These are phyloP conservation scores for Trissoscelio sp. DNA, from an alignment of 2,888 invertebrate genomes.

Conservation along the genomic window DNA sequence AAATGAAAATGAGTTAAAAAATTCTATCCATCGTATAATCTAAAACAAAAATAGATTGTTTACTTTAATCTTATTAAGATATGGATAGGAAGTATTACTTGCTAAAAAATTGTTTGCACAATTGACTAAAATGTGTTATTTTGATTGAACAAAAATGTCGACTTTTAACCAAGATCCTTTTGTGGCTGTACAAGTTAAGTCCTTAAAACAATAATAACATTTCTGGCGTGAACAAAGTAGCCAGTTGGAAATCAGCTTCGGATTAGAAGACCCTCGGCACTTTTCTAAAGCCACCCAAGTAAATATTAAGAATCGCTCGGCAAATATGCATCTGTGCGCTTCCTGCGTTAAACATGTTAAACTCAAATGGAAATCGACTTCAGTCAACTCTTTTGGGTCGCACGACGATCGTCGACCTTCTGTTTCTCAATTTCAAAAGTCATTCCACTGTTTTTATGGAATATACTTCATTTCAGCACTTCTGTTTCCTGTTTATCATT, in stretches of 20 bases:
- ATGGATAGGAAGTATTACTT: too few species aligned
- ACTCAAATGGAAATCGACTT: slow-evolving; percentile 47
- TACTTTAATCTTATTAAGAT: too few species aligned
- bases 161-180: slow-evolving; percentile 25
- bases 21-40: too few species aligned
- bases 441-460: not conserved
- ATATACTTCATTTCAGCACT: too few species aligned
- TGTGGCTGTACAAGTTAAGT: slow-evolving; percentile 23
- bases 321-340: slow-evolving; percentile 66
- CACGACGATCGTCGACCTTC: slow-evolving; percentile 33
- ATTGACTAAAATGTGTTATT: too few species aligned
- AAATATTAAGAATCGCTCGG: slow-evolving; percentile 63
- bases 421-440: not conserved
- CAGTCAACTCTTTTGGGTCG: slow-evolving; percentile 42
- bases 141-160: too few species aligned
- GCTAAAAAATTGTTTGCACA: too few species aligned
- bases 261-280: slow-evolving; percentile 65
- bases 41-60: too few species aligned
- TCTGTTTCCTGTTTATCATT: not conserved
- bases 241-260: slow-evolving; percentile 59
- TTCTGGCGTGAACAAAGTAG: slow-evolving; percentile 55
- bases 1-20: too few species aligned
- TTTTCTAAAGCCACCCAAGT: slow-evolving; percentile 65
- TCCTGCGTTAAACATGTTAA: slow-evolving; percentile 52
- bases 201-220: slow-evolving; percentile 64